Evolutionary conservation across 2,113 vertebrate genomes (phyloP).

Genomic region (Labrus mixtus): DNA sequence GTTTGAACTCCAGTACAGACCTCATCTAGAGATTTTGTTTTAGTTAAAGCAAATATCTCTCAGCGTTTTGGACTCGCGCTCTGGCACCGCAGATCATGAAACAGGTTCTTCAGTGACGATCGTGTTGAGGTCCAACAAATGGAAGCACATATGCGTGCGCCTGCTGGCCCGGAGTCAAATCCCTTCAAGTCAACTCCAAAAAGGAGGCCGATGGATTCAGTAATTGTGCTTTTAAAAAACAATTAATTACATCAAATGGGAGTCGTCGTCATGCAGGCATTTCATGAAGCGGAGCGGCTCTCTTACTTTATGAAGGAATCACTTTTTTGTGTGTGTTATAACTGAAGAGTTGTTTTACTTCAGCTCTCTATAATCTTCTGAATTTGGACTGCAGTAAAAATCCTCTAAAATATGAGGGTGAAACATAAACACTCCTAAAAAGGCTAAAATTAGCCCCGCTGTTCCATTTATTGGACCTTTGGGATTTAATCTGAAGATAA

Average conservation of each 20-base stretch:
- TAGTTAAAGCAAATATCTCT: slow-evolving; percentile 17
- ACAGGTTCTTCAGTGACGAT: slow-evolving; percentile 7
- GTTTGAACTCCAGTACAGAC: slow-evolving; percentile 8
- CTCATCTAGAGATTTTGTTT: background rate
- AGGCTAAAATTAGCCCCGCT: too few relatives aligned
- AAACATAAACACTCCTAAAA: too few relatives aligned
- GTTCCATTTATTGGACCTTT: too few relatives aligned
- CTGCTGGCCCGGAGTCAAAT: slow-evolving; percentile 24
- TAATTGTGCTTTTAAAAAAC: slow-evolving; percentile 16
- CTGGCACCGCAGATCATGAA: slow-evolving; percentile 20
- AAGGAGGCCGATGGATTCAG: background rate
- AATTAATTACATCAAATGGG: background rate
- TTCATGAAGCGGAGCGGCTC: slow-evolving; percentile 25
- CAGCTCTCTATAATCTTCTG: too few relatives aligned
- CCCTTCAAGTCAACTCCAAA: background rate
- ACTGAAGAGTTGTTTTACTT: background rate
- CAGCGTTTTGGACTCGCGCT: slow-evolving; percentile 1
- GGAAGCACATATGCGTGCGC: slow-evolving; percentile 3
- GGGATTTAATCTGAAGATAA: too few relatives aligned
- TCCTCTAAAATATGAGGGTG: background rate
- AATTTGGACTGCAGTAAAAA: too few relatives aligned
- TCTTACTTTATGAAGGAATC: background rate
- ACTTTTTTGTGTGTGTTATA: too few relatives aligned
- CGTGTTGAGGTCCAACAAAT: slow-evolving; percentile 44
- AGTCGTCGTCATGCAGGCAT: slow-evolving; percentile 1